Percentiles rank a stretch among this genome's conserved stretches.
These are phyloP conservation scores for Mustela lutreola DNA, from an alignment of 2,113 vertebrate genomes.

Conservation along the genomic window DNA sequence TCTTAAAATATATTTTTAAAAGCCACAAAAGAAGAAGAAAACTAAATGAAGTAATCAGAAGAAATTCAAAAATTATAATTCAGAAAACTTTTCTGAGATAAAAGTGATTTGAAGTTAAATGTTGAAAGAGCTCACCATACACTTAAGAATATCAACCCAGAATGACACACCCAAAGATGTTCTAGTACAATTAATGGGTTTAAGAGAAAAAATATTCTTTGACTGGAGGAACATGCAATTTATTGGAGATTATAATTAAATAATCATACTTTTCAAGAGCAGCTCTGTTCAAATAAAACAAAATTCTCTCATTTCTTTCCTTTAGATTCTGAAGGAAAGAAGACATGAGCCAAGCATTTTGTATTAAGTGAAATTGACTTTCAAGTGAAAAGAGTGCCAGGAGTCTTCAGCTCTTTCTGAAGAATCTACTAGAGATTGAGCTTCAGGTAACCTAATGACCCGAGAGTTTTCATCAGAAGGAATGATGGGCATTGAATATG, in stretches of 20 bases:
- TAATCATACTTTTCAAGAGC: not conserved
- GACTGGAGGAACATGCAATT: not conserved
- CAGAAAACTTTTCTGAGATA: slow-evolving; percentile 16
- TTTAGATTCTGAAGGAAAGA: not conserved
- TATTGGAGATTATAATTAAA: not conserved
- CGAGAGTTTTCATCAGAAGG: not conserved
- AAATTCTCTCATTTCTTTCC: not conserved
- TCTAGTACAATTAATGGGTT: not conserved
- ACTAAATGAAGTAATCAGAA: not conserved
- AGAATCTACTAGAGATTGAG: not conserved
- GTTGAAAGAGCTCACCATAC: not conserved
- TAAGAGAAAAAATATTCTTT: not conserved
- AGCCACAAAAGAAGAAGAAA: not conserved
- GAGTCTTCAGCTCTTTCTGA: not conserved
- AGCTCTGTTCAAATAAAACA: not conserved
- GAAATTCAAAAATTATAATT: not conserved
- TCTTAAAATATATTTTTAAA: not conserved
- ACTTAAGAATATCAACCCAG: not conserved
- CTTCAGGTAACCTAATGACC: not conserved
- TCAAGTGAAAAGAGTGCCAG: not conserved
- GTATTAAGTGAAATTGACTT: not conserved
- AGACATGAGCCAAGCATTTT: not conserved
- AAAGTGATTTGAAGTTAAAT: not conserved
- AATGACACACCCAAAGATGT: not conserved
- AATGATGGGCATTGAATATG: not conserved